These are phyloP conservation scores for Himalopsyche japonica DNA, from an alignment of 2,888 invertebrate species.

Conservation along the genomic window DNA sequence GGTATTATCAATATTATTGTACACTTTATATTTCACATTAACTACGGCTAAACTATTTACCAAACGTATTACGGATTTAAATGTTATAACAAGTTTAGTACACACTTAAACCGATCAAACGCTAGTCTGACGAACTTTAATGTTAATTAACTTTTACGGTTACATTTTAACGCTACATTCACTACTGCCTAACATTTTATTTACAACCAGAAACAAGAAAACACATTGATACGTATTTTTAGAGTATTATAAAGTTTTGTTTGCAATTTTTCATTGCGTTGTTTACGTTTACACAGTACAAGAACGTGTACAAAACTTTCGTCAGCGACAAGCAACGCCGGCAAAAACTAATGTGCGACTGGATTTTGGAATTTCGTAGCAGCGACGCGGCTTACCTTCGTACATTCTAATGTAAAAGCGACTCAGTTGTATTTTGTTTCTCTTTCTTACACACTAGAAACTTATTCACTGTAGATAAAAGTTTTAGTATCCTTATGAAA, in stretches of 20 bases:
- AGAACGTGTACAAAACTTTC: not conserved
- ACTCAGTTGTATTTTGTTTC: not conserved
- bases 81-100: not conserved
- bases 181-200: not conserved
- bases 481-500: not conserved
- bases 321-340: not conserved
- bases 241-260: not conserved
- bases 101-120: not conserved
- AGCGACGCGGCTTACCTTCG: not conserved
- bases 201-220: not conserved
- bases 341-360: not conserved
- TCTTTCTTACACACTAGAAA: not conserved
- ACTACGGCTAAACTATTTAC: not conserved
- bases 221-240: not conserved
- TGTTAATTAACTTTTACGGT: not conserved
- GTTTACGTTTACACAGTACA: not conserved
- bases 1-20: not conserved
- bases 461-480: not conserved
- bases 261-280: not conserved
- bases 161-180: not conserved
- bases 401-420: not conserved
- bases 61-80: not conserved
- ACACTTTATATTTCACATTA: not conserved
- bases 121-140: not conserved
- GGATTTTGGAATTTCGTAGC: not conserved